These are phyloP conservation scores for Trididemnum miniatum DNA, from an alignment of 23 tunicate species.

Conservation along the genomic window DNA sequence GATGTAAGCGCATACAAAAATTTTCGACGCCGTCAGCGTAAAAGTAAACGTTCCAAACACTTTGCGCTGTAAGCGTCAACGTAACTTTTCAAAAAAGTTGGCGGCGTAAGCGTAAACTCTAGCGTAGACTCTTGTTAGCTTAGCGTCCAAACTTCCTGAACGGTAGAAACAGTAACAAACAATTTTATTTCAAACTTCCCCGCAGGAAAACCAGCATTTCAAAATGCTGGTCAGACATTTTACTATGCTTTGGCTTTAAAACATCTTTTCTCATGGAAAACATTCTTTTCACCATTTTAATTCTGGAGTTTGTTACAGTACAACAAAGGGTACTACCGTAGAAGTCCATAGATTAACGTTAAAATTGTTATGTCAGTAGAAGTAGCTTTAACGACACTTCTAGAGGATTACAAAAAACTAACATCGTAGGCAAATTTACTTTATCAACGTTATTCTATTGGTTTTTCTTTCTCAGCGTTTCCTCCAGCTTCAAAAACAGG, in stretches of 20 bases:
- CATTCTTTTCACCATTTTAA: background rate
- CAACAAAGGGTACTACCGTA: too few relatives aligned
- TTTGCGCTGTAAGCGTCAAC: too few relatives aligned
- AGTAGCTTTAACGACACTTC: background rate
- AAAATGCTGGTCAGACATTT: conserved; percentile 8
- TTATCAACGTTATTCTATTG: background rate
- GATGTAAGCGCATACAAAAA: too few relatives aligned
- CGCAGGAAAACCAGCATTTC: conserved; percentile 11
- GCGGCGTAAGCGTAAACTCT: background rate
- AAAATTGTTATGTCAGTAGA: background rate
- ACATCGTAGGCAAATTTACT: too few relatives aligned
- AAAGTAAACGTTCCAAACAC: too few relatives aligned
- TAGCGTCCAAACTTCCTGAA: background rate
- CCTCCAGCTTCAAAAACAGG: background rate
- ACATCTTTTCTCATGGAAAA: background rate
- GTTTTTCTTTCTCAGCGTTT: background rate
- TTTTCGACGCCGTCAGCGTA: too few relatives aligned
- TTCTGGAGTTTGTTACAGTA: too few relatives aligned
- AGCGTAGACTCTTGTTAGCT: background rate
- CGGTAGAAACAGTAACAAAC: background rate
- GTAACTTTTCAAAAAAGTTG: too few relatives aligned
- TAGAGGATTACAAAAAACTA: too few relatives aligned
- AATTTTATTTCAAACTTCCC: background rate
- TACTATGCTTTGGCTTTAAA: conserved; percentile 2
- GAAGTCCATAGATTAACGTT: background rate